These are phyloP conservation scores for Pachycephus smyrnensis DNA, from an alignment of 2,888 invertebrate species.

Conservation along the genomic window DNA sequence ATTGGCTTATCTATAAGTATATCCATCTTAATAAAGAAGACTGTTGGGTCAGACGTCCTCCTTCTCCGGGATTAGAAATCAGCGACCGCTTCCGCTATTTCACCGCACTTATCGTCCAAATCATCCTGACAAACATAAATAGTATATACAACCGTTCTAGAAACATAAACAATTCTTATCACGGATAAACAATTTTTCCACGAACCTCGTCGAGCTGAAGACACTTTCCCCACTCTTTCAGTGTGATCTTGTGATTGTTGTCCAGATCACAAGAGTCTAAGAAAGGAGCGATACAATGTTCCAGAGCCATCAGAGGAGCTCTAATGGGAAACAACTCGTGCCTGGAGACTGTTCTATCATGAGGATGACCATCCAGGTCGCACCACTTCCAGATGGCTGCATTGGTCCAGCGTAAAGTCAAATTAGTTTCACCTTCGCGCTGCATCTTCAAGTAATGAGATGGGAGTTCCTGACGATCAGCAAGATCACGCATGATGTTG, in stretches of 20 bases:
- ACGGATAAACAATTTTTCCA: neutral
- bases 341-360: constrained; percentile 88
- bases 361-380: constrained; percentile 93
- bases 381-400: constrained; percentile 99
- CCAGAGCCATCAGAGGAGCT: constrained; percentile 93
- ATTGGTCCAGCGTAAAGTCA: constrained; percentile 87
- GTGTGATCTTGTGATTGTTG: constrained; percentile 89
- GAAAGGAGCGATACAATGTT: constrained; percentile 98
- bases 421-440: constrained; percentile 88
- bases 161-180: neutral
- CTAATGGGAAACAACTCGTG: constrained; percentile 97
- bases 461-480: constrained; percentile 86
- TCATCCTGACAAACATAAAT: constrained; percentile 73
- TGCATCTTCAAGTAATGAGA: constrained; percentile 88
- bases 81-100: constrained; percentile 71
- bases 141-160: neutral
- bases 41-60: no score
- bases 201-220: constrained; percentile 84
- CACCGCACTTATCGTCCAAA: constrained; percentile 84
- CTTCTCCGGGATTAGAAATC: neutral
- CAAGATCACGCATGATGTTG: constrained; percentile 96
- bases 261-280: constrained; percentile 90
- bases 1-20: no score
- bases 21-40: no score
- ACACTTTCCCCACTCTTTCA: constrained; percentile 93